Conservation (phyloP, 2,797 vertebrate genomes). For the Eulemur rubriventer region DNA sequence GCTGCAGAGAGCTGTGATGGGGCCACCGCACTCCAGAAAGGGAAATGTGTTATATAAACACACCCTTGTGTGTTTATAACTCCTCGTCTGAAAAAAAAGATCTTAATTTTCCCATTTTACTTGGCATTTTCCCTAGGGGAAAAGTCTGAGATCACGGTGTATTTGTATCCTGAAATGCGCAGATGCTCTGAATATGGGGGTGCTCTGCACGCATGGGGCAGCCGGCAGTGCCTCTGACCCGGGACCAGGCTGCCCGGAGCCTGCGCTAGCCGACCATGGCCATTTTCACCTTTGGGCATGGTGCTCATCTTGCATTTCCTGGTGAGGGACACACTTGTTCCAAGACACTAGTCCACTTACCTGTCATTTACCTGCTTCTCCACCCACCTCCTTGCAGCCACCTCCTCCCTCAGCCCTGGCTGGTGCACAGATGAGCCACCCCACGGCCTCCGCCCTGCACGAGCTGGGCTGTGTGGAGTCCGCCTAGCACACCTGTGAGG, state of each 20-base stretch:
- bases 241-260: not conserved
- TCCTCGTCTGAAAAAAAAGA: not conserved
- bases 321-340: not conserved
- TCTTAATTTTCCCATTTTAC: fast-evolving
- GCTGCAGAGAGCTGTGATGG: too few relatives aligned
- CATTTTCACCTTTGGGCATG: not conserved
- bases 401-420: not conserved
- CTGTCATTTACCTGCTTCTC: not conserved
- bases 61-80: too few relatives aligned
- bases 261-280: not conserved
- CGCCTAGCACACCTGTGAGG: not conserved
- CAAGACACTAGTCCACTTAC: not conserved
- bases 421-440: not conserved
- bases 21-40: too few relatives aligned
- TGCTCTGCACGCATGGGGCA: fast-evolving
- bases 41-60: too few relatives aligned
- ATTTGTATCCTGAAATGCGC: fast-evolving
- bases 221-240: not conserved
- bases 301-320: not conserved
- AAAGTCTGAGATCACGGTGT: fast-evolving
- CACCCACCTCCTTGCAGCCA: not conserved
- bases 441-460: not conserved
- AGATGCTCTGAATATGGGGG: fast-evolving
- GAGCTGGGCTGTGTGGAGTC: not conserved
- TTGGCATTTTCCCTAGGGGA: not conserved